Conservation (phyloP, 2,797 vertebrate species). For the Champsocephalus gunnari region DNA sequence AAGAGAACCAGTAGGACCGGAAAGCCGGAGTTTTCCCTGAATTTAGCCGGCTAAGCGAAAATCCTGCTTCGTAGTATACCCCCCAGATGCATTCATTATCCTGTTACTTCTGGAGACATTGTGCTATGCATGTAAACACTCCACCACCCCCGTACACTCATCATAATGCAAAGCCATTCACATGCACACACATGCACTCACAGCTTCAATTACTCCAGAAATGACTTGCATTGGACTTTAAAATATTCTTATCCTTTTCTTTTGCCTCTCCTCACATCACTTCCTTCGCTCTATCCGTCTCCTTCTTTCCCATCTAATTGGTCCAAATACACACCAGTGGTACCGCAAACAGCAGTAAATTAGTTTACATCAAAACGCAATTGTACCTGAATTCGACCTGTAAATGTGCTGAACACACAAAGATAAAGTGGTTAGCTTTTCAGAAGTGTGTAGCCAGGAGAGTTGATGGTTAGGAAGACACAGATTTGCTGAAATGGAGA, state of each 20-base stretch:
- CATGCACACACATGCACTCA: slow-evolving; percentile 8
- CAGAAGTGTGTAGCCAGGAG: slow-evolving; percentile 29
- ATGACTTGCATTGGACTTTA: slow-evolving; percentile 60
- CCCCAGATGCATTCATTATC: slow-evolving; percentile 75
- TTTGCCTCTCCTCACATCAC: slow-evolving; percentile 33
- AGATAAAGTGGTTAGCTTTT: slow-evolving; percentile 56
- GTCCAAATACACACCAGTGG: slow-evolving; percentile 40
- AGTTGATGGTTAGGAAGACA: slow-evolving; percentile 46
- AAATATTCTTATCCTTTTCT: slow-evolving; percentile 56
- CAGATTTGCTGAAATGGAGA: slow-evolving; percentile 61
- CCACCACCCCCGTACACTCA: slow-evolving; percentile 69
- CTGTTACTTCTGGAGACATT: slow-evolving; percentile 71
- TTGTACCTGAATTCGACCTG: slow-evolving; percentile 60
- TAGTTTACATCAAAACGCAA: slow-evolving; percentile 68
- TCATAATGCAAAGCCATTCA: slow-evolving; percentile 74
- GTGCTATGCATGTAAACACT: slow-evolving; percentile 78
- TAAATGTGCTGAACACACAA: slow-evolving; percentile 65
- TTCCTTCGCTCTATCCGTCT: slow-evolving; percentile 31
- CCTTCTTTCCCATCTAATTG: slow-evolving; percentile 64
- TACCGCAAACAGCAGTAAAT: slow-evolving; percentile 60
- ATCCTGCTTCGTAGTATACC: too few relatives aligned
- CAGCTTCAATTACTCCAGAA: slow-evolving; percentile 57
- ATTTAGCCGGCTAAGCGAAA: too few relatives aligned
- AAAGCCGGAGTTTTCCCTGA: too few relatives aligned
- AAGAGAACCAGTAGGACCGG: too few relatives aligned